Evolutionary conservation across 1,140 invertebrate species (phyloP).

Genomic region (Drosophila cardini): DNA sequence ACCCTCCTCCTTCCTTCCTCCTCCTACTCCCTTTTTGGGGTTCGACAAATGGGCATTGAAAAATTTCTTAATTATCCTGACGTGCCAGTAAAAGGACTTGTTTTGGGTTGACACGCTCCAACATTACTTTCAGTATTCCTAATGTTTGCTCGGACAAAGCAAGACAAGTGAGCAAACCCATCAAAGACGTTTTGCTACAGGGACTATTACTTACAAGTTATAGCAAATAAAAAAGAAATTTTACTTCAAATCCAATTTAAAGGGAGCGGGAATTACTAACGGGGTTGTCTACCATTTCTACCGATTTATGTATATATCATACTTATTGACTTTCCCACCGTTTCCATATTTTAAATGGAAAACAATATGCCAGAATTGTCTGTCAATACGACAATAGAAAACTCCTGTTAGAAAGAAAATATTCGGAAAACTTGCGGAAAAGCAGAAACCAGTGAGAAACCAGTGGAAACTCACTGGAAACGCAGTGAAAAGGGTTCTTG

Average conservation of each 20-base stretch:
- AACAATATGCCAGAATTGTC: conserved; percentile 63
- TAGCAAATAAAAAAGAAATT: conserved; percentile 23
- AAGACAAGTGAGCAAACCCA: conserved; percentile 65
- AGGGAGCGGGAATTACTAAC: too few relatives aligned
- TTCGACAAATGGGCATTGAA: conserved; percentile 61
- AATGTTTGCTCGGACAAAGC: conserved; percentile 64
- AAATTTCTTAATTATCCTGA: conserved; percentile 82
- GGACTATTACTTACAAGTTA: background rate
- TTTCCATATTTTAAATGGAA: conserved; percentile 27
- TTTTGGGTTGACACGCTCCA: conserved; percentile 58
- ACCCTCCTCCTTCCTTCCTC: background rate
- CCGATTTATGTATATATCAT: background rate
- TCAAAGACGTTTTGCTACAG: conserved; percentile 3
- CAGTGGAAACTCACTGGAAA: conserved; percentile 6
- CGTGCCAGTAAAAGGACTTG: conserved; percentile 48
- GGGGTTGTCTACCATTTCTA: background rate
- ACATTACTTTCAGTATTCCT: conserved; percentile 41
- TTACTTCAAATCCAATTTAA: too few relatives aligned
- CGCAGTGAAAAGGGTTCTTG: conserved; percentile 49
- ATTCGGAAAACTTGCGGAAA: conserved; percentile 36
- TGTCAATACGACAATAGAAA: conserved; percentile 57
- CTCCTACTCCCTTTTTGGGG: background rate
- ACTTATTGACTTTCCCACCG: background rate
- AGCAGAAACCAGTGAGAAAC: too few relatives aligned
- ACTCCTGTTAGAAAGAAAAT: conserved; percentile 11